Evolutionary conservation across 2,888 invertebrate species (phyloP), one percentile per base, ranked within the genome.

Genomic region (Rhaphigaster nebulosa): DNA sequence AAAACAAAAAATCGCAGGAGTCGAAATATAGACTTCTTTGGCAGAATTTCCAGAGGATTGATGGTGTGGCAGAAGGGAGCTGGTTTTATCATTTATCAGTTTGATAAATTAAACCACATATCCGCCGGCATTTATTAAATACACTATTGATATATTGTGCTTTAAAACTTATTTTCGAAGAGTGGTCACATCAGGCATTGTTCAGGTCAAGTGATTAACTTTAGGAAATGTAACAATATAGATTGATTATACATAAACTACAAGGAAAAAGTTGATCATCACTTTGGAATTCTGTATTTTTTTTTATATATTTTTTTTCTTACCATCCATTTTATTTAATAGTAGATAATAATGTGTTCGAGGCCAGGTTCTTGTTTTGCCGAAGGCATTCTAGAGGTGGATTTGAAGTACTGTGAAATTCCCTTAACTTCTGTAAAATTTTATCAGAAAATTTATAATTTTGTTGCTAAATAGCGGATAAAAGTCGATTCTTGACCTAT

Each of bases 51-150:
- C 20, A 20, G 70, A 76, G 70, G 70, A 76, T 76, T 76, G 38
- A 76, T 76, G 70, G 38, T 76, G 70, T 76, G 70, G 15, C 70
- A 6, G 20, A 29, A 65, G 65, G 29, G 65, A 29, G 15, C 70
- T 38, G 70, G 34, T 84, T 84, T 84, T 45, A 84, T 84, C 84
- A 84, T 84, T 84, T 84, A 84, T 84, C 84, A 84, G 84, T 84
- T 84, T 84, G 84, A 84, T 84, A 84, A 50, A 84, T 84, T 84
- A 84, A 84, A 84, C 84, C 84, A 84, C 45, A 26, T 13, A 23
- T 5, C 4, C 38, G n/a, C 45, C n/a, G 45, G 45, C 41, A 84
- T 84, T 84, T 84, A 84, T 84, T n/a, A 84, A 84, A 84, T 84
- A 50, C 15, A 84, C 45, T 50, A 84, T 50, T 84, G 84, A 50